phyloP scores from a whole-genome alignment of 2,888 invertebrate genomes.

The Pseudeuparius sepicola region DNA sequence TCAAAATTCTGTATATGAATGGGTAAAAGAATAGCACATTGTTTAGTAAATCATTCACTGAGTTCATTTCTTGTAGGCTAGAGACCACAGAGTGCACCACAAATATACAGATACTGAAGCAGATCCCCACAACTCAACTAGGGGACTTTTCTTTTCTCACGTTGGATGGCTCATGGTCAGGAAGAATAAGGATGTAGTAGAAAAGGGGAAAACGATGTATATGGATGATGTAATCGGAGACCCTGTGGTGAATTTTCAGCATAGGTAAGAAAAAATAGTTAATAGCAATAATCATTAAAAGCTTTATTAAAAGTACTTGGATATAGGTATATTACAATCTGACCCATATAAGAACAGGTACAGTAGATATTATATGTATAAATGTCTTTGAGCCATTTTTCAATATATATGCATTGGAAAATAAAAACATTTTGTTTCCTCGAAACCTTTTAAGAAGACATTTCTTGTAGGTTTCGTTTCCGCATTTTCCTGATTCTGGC shows the following conservation, averaged over 20 bases:
- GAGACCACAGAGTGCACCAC: slow-evolving; percentile 74
- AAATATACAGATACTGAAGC: slow-evolving; percentile 79
- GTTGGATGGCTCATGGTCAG: slow-evolving; percentile 84
- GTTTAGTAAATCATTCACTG: no score
- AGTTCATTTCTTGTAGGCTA: slow-evolving; percentile 59
- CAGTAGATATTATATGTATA: no score
- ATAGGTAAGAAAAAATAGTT: slow-evolving; percentile 55
- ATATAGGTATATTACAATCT: slow-evolving; percentile 48
- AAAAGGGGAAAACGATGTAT: slow-evolving; percentile 71
- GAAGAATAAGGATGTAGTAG: slow-evolving; percentile 81
- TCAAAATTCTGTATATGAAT: no score
- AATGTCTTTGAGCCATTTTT: no score
- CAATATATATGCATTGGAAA: no score
- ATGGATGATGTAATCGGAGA: slow-evolving; percentile 77
- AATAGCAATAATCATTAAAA: neutral
- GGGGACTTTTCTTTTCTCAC: slow-evolving; percentile 89
- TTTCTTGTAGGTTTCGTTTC: no score
- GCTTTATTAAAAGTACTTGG: slow-evolving; percentile 3
- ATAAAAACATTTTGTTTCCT: slow-evolving; percentile 2
- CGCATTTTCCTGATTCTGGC: no score
- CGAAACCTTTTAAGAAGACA: neutral
- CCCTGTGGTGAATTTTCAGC: slow-evolving; percentile 75
- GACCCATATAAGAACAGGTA: no score
- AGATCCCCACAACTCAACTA: slow-evolving; percentile 72
- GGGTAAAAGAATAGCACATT: no score